Evolutionary conservation across 2,888 invertebrate genomes (phyloP), one percentile per base, ranked within the genome.

Genomic region (Dicyrtomina minuta): DNA sequence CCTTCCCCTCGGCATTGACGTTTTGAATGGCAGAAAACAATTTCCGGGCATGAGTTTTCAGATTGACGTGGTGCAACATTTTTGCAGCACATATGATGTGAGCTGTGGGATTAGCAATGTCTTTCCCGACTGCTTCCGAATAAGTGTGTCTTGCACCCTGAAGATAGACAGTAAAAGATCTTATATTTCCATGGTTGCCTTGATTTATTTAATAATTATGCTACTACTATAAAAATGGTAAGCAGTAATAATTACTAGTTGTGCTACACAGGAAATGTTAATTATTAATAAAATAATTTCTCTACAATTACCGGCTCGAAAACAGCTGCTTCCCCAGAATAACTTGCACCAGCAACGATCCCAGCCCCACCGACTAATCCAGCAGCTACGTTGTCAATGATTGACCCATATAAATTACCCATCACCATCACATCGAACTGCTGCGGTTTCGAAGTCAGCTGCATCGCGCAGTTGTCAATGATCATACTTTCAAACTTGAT

Each of bases 371-470:
- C 99, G 1, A 98, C 96, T 58, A 98, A 84, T 1, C 98, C 98
- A 46, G 94, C 91, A 26, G 96, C 96, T 77, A 99, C 85, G 84
- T 99, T 99, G 83, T 97, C 96, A 39, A 99, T 88, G 80, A 99
- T 99, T 84, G 95, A 96, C 68, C 99, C 99, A 83, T 99, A 99
- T 75, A 99, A 85, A 84, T 99, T 99, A 12, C 97, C 97, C 79
- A 95, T 93, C 22, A 98, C 92, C 91, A 98, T 91, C 33, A 99
- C 98, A 82, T 99, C 98, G 84, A 99, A 99, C 71, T 71, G 98
- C 82, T 94, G 91, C 1, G 99, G 98, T 82, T 94, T 92, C 0
- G 96, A 91, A 0, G 97, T 98, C 88, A 99, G 89, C 85, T 98
- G 98, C 98, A 99, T 99, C 77, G 86, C 86, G 17, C 67, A 62